phyloP scores from a whole-genome alignment of 2,888 invertebrate genomes.

The Chaetogeoica ovagalla region DNA sequence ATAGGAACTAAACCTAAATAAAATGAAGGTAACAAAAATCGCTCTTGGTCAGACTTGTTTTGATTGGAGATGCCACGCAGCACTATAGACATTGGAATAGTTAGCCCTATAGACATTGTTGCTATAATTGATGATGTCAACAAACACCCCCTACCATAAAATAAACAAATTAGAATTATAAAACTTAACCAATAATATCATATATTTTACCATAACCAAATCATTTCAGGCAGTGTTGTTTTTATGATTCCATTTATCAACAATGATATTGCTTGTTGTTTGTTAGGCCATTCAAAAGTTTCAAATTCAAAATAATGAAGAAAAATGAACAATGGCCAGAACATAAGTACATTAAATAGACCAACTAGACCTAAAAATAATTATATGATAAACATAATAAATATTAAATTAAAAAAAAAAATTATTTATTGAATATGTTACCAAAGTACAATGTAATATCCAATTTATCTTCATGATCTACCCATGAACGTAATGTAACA shows the following conservation, averaged over 20 bases:
- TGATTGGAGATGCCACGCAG: slow-evolving; percentile 32
- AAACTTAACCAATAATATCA: neutral
- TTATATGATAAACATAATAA: slow-evolving; percentile 34
- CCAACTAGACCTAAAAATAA: slow-evolving; percentile 82
- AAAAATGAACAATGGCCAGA: slow-evolving; percentile 89
- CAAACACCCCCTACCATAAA: slow-evolving; percentile 80
- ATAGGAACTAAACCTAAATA: slow-evolving; percentile 52
- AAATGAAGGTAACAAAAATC: slow-evolving; percentile 63
- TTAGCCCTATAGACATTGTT: slow-evolving; percentile 81
- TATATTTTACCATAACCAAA: slow-evolving; percentile 82
- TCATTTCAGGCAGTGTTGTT: slow-evolving; percentile 85
- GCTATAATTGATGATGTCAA: slow-evolving; percentile 89
- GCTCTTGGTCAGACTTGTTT: slow-evolving; percentile 62
- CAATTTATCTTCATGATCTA: slow-evolving; percentile 89
- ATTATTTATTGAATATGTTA: slow-evolving; percentile 59
- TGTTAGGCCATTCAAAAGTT: slow-evolving; percentile 81
- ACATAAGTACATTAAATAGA: slow-evolving; percentile 79
- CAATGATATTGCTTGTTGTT: slow-evolving; percentile 77
- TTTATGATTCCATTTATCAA: slow-evolving; percentile 86
- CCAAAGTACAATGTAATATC: slow-evolving; percentile 95
- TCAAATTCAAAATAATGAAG: slow-evolving; percentile 82
- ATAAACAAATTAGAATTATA: slow-evolving; percentile 8
- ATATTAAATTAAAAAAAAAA: slow-evolving; percentile 1
- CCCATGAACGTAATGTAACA: slow-evolving; percentile 77
- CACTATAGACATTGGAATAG: slow-evolving; percentile 73